phyloP scores from a whole-genome alignment of 1,140 invertebrate species.

The Oncopodura yosiiana region DNA sequence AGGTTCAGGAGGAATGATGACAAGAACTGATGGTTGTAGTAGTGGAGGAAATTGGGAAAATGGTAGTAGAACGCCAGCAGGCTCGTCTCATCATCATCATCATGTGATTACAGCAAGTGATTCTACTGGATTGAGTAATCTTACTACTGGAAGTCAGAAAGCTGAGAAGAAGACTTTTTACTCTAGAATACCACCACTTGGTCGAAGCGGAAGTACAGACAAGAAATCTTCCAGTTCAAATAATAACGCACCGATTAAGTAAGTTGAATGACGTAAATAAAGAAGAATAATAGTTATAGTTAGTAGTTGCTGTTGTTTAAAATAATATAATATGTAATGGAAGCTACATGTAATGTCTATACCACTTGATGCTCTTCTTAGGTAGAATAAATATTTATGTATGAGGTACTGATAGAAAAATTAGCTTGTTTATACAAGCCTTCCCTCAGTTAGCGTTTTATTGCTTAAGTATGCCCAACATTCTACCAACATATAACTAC shows the following conservation, averaged over 20 bases:
- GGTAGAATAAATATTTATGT: no score
- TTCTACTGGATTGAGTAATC: background rate
- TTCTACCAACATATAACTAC: no score
- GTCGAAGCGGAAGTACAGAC: constrained; percentile 29
- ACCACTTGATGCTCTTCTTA: no score
- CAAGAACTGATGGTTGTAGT: constrained; percentile 14
- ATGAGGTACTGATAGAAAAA: no score
- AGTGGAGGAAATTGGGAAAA: constrained; percentile 11
- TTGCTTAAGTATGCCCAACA: no score
- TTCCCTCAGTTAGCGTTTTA: constrained; percentile 6
- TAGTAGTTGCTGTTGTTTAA: no score
- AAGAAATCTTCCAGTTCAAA: no score
- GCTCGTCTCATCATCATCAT: constrained; percentile 1
- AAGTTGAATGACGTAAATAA: background rate
- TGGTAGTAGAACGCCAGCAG: constrained; percentile 21
- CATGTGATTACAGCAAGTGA: background rate
- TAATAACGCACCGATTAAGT: constrained; percentile 2
- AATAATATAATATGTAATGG: no score
- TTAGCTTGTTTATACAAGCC: background rate
- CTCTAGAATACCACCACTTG: constrained; percentile 31
- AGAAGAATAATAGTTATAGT: no score
- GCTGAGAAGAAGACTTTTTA: constrained; percentile 33
- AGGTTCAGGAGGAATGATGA: background rate
- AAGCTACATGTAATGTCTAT: no score
- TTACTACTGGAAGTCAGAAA: constrained; percentile 21